Evolutionary conservation across 1,140 invertebrate genomes (phyloP), one percentile per base, ranked within the genome.

Genomic region (Dolichoris vasculosae): DNA sequence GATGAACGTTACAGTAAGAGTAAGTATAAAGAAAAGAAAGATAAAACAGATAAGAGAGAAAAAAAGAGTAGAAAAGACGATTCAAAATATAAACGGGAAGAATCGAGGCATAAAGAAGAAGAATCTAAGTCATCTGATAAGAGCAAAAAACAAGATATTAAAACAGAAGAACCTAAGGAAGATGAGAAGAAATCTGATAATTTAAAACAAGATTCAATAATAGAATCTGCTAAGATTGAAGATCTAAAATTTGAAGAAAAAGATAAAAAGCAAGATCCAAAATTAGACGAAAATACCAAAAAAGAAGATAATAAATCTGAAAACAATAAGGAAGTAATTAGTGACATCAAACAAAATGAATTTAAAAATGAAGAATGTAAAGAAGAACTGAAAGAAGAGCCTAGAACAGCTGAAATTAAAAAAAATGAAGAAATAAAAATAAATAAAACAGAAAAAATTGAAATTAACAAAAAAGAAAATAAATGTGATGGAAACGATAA

Each of bases 21-120:
- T 82, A 88, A 88, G 73, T 77, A 88, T 26, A 87, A 88, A 63
- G 89, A 89, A 26, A 91, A 87, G 69, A 86, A 83, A 40, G 90
- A 87, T 43, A 90, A 87, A 64, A 87, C 88, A 17, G 88, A 91
- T n/a, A 88, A 82, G 51, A 77, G 67, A 73, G 77, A 85, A 9
- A 89, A 89, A 0, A 88, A 89, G 23, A 87, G 75, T 73, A 89
- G 83, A 26, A 88, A 86, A 30, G 88, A 89, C n/a, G 87, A 89
- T 48, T 85, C 78, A 20, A 88, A 87, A n/a, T 78, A 87, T 55
- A 89, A 87, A 63, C 85, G 63, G 35, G 86, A 88, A 59, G 78
- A 87, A 17, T 30, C 80, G 0, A 89, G 83, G 55, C 78, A 82
- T 26, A 86, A 86, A 17, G 84, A 82, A 43, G 88, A 88, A 38